Evolutionary conservation across 2,113 vertebrate species (phyloP), one percentile per base, ranked within the genome.

Genomic region (Amphilophus citrinellus): DNA sequence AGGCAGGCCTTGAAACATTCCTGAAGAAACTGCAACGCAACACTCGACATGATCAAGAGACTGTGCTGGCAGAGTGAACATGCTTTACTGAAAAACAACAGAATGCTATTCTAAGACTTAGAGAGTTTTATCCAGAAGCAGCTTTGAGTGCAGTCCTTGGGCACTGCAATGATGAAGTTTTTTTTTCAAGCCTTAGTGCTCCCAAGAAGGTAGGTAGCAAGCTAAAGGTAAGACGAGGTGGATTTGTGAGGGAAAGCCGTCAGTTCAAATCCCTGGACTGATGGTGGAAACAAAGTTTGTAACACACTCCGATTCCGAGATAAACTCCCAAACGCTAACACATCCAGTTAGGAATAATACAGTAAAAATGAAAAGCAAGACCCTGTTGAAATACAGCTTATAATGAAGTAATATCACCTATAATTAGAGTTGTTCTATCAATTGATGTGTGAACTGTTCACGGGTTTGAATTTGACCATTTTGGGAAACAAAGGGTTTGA

Each of bases 31-130:
- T 56, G 86, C 47, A 83, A 94, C 73, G 80, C 87, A 90, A 90
- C 81, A 56, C 83, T 93, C 30, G 14, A 76, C 80, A 86, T 84
- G 85, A 95, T 92, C 85, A 91, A 91, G 87, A 91, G 85, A 86
- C 59, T 14, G 57, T 68, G 61, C 80, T 77, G 83, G 76, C 77
- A 78, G 88, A 90, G 79, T 66, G 90, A 92, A 80, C 86, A 58
- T 7, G 20, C 80, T 88, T 79, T 79, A 73, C 68, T 80, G 77
- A 82, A 85, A 79, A 91, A 90, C 84, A 86, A 86, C 80, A 85
- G n/a, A 89, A 63, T 87, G 83, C 85, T 87, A 89, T 80, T 89
- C 39, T 61, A 59, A 78, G 83, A 78, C 61, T 79, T 56, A 65
- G 32, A 30, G 63, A 87, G 79, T 71, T 87, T 86, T 80, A 86